Evolutionary conservation across 2,797 vertebrate species (phyloP).

Genomic region (Tamandua tetradactyla): DNA sequence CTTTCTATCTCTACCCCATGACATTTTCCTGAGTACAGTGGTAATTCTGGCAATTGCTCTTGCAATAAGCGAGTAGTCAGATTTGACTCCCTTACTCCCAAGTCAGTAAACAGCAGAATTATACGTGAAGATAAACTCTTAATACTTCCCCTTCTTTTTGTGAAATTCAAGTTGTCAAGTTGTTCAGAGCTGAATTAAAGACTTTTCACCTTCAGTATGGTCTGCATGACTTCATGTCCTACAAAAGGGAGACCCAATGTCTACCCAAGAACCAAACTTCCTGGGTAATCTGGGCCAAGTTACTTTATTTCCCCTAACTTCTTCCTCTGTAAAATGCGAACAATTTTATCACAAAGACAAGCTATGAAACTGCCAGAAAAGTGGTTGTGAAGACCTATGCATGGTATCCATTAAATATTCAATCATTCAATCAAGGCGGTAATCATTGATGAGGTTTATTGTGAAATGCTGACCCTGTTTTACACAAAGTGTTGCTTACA

Average conservation of each 20-base stretch:
- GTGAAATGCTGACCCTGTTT: background rate
- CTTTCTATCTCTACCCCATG: background rate
- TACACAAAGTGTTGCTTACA: background rate
- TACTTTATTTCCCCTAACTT: background rate
- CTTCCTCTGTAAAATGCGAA: conserved; percentile 3
- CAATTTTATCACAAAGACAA: background rate
- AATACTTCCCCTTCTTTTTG: conserved; percentile 9
- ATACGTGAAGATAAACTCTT: background rate
- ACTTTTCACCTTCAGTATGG: background rate
- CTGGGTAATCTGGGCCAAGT: conserved; percentile 28
- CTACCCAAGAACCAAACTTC: background rate
- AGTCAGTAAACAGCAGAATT: conserved; percentile 2
- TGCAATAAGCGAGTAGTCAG: background rate
- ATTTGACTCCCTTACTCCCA: background rate
- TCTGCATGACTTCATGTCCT: background rate
- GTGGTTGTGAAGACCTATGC: background rate
- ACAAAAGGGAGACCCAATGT: background rate
- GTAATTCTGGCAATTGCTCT: background rate
- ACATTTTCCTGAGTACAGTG: background rate
- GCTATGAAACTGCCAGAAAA: background rate
- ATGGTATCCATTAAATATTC: background rate
- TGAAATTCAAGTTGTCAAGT: conserved; percentile 8
- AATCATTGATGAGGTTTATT: background rate
- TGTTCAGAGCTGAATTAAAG: conserved; percentile 21
- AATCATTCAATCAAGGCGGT: background rate